These are phyloP conservation scores for Sinohyriopsis cumingii DNA, from an alignment of 2,888 invertebrate species.

Conservation along the genomic window DNA sequence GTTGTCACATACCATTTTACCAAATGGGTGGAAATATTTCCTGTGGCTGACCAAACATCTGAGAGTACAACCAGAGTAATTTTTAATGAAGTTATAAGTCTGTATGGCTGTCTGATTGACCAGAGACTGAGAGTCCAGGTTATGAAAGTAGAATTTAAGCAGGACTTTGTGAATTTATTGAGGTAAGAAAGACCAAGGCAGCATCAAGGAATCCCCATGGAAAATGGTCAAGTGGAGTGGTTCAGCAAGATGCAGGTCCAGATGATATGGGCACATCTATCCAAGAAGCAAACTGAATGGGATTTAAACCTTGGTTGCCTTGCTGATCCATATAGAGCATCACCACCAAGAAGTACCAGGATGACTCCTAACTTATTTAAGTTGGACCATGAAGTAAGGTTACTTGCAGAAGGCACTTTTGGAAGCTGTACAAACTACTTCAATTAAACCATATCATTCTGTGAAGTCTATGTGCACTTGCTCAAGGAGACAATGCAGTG, in stretches of 20 bases:
- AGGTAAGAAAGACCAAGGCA: neutral
- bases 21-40: slow-evolving; percentile 30
- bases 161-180: slow-evolving; percentile 27
- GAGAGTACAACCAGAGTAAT: slow-evolving; percentile 23
- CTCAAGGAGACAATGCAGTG: slow-evolving; percentile 14
- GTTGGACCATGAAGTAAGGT: slow-evolving; percentile 28
- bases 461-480: slow-evolving; percentile 15
- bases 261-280: slow-evolving; percentile 28
- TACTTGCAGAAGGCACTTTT: slow-evolving; percentile 24
- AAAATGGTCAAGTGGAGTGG: slow-evolving; percentile 26
- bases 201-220: slow-evolving; percentile 19
- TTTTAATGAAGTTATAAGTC: slow-evolving; percentile 30
- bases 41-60: slow-evolving; percentile 31
- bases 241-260: slow-evolving; percentile 23
- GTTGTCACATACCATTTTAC: slow-evolving; percentile 32
- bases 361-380: slow-evolving; percentile 34
- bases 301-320: slow-evolving; percentile 32
- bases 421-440: slow-evolving; percentile 2
- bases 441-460: slow-evolving; percentile 1
- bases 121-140: slow-evolving; percentile 28
- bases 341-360: slow-evolving; percentile 24
- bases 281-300: slow-evolving; percentile 30
- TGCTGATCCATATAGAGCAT: slow-evolving; percentile 27
- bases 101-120: slow-evolving; percentile 25
- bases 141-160: slow-evolving; percentile 31